Evolutionary conservation across 2,888 invertebrate species (phyloP).

Genomic region (Dryobotodes eremita): DNA sequence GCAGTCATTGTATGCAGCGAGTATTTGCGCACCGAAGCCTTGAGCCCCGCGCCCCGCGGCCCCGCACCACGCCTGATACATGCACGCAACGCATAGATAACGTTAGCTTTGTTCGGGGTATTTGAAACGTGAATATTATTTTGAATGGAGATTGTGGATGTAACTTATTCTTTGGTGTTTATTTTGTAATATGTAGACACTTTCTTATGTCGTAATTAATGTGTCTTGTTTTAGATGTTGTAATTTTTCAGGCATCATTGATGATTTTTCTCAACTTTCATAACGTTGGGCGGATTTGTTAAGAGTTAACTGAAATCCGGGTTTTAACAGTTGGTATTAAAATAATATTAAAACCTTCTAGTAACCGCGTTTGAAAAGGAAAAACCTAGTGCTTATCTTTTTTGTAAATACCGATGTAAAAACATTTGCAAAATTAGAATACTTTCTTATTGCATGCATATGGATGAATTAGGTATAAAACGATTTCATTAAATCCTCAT

Average conservation of each 20-base stretch:
- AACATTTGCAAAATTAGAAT: no score
- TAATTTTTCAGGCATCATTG: background rate
- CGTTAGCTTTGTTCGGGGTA: slow-evolving; percentile 59
- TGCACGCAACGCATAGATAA: slow-evolving; percentile 78
- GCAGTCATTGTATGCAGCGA: slow-evolving; percentile 89
- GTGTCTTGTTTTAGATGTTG: background rate
- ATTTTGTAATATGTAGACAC: slow-evolving; percentile 4
- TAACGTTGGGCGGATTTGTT: background rate
- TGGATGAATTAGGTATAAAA: background rate
- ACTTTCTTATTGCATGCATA: background rate
- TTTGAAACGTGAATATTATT: slow-evolving; percentile 63
- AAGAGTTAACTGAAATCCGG: background rate
- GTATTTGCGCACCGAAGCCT: slow-evolving; percentile 84
- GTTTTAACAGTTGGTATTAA: background rate
- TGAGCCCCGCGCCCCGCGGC: slow-evolving; percentile 61
- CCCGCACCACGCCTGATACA: slow-evolving; percentile 60
- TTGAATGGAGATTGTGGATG: slow-evolving; percentile 39
- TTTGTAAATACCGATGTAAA: no score
- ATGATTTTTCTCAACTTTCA: background rate
- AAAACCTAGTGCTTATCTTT: background rate
- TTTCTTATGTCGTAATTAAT: background rate
- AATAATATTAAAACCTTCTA: background rate
- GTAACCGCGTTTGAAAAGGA: background rate
- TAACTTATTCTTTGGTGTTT: slow-evolving; percentile 34
- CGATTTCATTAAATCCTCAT: background rate